These are phyloP conservation scores for Squalus acanthias DNA, from an alignment of 2,797 vertebrate species.

Conservation along the genomic window DNA sequence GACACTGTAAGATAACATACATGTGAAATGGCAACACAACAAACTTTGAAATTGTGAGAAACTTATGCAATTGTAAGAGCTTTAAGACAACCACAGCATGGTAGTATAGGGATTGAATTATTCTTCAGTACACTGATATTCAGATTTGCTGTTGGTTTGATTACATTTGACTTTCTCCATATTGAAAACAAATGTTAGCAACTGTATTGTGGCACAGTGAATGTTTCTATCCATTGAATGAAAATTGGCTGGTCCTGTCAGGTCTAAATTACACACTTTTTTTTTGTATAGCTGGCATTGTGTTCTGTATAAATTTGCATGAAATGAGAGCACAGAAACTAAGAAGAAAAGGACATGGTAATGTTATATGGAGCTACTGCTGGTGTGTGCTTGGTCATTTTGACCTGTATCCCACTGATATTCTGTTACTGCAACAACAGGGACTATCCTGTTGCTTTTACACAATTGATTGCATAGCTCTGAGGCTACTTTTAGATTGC, in stretches of 20 bases:
- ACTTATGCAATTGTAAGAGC: not conserved
- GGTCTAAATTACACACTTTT: not conserved
- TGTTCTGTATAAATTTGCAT: constrained; percentile 9
- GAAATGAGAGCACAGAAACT: not conserved
- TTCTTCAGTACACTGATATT: not conserved
- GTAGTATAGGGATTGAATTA: not conserved
- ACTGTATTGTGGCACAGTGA: not conserved
- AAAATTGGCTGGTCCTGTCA: not conserved
- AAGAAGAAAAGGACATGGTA: not conserved
- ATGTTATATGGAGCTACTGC: not conserved
- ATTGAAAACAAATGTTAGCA: not conserved
- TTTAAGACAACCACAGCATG: not conserved
- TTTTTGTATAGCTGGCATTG: not conserved
- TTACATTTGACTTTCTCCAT: not conserved
- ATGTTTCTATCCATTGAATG: not conserved
- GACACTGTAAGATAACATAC: not conserved
- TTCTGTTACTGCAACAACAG: not conserved
- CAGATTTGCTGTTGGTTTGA: not conserved
- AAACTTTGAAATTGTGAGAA: not conserved
- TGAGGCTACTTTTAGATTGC: no score
- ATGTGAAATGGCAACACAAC: not conserved
- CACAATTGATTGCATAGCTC: not conserved
- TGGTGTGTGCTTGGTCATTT: not conserved
- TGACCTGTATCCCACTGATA: constrained; percentile 27
- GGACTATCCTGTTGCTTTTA: not conserved